Conservation (phyloP, 92 coral and sea anemone species). For the Bergia sp. region DNA sequence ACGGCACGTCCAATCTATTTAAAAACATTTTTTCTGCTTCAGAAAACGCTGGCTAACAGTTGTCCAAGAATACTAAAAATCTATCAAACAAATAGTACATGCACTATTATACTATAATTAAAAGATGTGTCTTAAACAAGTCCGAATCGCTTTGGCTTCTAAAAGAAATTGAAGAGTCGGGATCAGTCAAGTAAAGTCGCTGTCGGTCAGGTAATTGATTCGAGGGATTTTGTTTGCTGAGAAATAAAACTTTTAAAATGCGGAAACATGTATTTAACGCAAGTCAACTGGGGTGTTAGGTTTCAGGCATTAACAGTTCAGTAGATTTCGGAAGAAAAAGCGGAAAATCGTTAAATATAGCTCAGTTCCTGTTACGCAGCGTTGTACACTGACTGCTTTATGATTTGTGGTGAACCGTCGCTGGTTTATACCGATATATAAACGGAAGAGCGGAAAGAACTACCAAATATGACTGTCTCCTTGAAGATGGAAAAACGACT, state of each 20-base stretch:
- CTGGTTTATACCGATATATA: neutral
- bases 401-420: neutral
- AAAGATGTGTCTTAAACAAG: neutral
- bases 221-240: conserved; percentile 13
- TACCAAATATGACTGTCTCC: neutral
- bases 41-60: too few species aligned
- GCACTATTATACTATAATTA: too few species aligned
- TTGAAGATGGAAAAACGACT: neutral
- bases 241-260: neutral
- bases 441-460: neutral
- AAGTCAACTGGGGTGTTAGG: conserved; percentile 6
- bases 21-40: neutral
- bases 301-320: neutral
- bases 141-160: neutral
- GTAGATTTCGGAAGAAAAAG: neutral
- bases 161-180: neutral
- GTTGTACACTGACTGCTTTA: neutral
- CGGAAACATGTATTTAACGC: neutral
- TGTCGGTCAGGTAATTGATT: neutral
- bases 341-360: neutral
- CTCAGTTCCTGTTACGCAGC: neutral
- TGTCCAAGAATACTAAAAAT: too few species aligned
- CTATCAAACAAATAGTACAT: too few species aligned
- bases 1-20: neutral
- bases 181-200: neutral